Evolutionary conservation across 2,888 invertebrate genomes (phyloP), one percentile per base, ranked within the genome.

Genomic region (Thera obeliscata): DNA sequence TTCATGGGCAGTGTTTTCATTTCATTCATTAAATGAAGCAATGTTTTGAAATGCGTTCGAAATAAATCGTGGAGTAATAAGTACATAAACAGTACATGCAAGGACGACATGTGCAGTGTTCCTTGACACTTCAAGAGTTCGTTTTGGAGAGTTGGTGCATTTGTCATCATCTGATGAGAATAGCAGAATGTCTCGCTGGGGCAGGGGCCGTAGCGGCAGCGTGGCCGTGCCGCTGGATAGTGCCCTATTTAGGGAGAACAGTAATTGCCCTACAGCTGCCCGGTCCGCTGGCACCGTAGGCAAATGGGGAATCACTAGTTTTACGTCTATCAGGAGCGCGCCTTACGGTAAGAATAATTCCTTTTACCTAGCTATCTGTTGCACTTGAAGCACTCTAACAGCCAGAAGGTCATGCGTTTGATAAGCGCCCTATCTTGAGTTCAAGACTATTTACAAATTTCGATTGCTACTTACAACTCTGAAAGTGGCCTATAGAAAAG

Each of bases 231-330:
- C 95, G 78, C 88, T 95, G 89, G 95, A 95, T 80, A 94, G 95
- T 82, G 94, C 95, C 75, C 90, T 95, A 69, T 95, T 95, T 84
- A 94, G 95, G 82, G 95, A 97, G 86, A 97, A 97, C 87, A 97
- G 96, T 85, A 98, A 97, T 87, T 96, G 97, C 80, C 98, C 98
- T 7, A 96, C 97, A 62, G 98, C 98, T 64, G 97, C 98, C 61
- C 96, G 97, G 76, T 98, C 98, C 43, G 97, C 98, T 76, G 98
- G 98, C 73, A 97, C 97, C 46, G 96, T 98, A 76, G 98, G 98
- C 77, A 97, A 98, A 94, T 98, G 98, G 98, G 98, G 98, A 77
- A 97, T 97, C 87, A 98, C 98, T 81, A 98, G 98, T 74, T 98
- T 98, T 89, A 98, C 98, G 36, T 98, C 98, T 3, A 96, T 98